Conservation (phyloP, 2,113 vertebrate genomes). For the Vidua chalybeata region DNA sequence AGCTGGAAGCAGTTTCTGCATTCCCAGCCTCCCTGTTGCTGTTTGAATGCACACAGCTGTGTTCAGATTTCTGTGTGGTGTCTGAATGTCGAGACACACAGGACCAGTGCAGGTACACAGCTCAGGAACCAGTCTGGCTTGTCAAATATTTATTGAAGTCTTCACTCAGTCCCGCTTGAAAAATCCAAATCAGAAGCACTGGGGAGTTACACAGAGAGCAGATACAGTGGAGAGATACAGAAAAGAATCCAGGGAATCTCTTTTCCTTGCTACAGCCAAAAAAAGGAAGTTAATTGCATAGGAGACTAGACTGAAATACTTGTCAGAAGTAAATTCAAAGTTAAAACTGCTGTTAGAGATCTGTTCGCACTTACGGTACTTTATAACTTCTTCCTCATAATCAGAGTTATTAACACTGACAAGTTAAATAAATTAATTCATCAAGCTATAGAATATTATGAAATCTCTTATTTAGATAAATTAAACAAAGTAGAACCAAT, state of each 20-base stretch:
- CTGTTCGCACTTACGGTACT: slow-evolving; percentile 1
- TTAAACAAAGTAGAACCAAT: slow-evolving; percentile 75
- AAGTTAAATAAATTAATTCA: slow-evolving; percentile 81
- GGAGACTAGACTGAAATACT: slow-evolving; percentile 39
- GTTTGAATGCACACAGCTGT: neutral
- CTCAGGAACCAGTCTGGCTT: neutral
- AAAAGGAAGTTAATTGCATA: slow-evolving; percentile 2
- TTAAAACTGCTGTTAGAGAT: slow-evolving; percentile 46
- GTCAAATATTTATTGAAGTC: neutral
- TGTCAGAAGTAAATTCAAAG: slow-evolving; percentile 45
- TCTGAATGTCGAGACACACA: neutral
- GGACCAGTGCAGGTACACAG: neutral
- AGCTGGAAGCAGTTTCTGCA: neutral
- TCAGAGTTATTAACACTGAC: slow-evolving; percentile 78
- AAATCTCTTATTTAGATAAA: slow-evolving; percentile 78
- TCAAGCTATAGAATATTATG: slow-evolving; percentile 77
- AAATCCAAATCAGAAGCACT: neutral
- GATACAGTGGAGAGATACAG: neutral
- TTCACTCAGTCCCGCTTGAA: neutral
- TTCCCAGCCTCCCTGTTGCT: neutral
- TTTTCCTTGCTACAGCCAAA: neutral
- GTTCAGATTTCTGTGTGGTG: neutral
- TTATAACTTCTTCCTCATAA: slow-evolving; percentile 70
- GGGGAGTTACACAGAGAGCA: neutral
- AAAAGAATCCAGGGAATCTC: neutral